Percentiles rank a stretch among this genome's conserved stretches.
Conservation (phyloP, 35 echinoderm and acorn worm species). For the Amphiura filiformis region DNA sequence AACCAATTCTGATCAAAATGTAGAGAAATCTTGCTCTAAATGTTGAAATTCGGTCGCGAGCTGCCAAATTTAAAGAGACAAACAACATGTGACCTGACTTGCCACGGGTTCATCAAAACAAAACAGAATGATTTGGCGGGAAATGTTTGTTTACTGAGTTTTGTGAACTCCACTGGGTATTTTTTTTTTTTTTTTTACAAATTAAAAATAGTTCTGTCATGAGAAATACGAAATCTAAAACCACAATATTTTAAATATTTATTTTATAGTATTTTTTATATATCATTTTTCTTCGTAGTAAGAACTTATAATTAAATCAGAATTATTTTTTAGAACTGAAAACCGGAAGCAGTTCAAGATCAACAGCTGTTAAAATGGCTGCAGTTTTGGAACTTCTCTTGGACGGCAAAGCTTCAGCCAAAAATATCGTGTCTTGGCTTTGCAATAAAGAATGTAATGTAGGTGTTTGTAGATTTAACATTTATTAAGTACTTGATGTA, state of each 20-base stretch:
- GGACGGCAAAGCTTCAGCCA: conserved; percentile 18
- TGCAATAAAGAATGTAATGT: background rate
- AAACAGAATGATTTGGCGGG: background rate
- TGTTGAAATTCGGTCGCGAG: background rate
- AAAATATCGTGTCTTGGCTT: conserved; percentile 37
- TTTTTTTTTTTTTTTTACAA: too few species aligned
- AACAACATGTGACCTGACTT: background rate
- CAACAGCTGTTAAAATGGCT: conserved; percentile 45
- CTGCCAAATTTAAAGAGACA: background rate
- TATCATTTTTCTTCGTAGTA: background rate
- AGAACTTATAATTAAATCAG: too few species aligned
- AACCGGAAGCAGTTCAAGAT: background rate
- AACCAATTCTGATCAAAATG: too few species aligned
- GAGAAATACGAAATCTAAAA: too few species aligned
- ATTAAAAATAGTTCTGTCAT: too few species aligned
- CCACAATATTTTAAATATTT: too few species aligned
- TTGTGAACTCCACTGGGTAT: background rate
- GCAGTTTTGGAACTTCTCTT: conserved; percentile 36
- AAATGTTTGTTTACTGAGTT: background rate
- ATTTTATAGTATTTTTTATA: background rate
- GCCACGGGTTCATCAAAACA: background rate
- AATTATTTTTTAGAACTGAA: too few species aligned
- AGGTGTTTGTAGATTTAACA: background rate
- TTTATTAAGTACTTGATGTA: background rate
- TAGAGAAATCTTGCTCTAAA: background rate